These are phyloP conservation scores for Guaruba guarouba DNA, from an alignment of 2,113 vertebrate species.

Conservation along the genomic window DNA sequence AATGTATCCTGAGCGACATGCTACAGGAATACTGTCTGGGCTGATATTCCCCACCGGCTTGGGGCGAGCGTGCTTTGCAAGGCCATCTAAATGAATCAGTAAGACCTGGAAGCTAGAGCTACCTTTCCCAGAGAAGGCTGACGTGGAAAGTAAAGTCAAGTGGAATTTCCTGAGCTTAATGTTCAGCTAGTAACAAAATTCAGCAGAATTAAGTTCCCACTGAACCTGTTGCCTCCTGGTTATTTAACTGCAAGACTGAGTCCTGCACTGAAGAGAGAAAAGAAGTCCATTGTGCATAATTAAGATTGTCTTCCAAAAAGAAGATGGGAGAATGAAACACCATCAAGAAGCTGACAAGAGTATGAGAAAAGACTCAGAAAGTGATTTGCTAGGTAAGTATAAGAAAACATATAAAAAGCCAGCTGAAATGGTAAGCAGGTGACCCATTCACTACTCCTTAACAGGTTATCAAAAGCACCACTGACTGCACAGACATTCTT, in stretches of 20 bases:
- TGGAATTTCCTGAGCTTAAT: not conserved
- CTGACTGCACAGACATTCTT: not conserved
- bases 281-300: not conserved
- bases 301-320: not conserved
- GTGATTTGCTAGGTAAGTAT: not conserved
- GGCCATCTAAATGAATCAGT: not conserved
- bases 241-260: not conserved
- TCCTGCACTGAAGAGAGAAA: not conserved
- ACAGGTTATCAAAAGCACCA: not conserved
- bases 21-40: not conserved
- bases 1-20: accelerated
- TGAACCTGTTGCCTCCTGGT: not conserved
- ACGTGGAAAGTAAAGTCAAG: not conserved
- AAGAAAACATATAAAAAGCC: not conserved
- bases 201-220: not conserved
- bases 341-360: not conserved
- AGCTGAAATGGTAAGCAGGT: not conserved
- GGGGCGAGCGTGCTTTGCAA: not conserved
- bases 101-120: not conserved
- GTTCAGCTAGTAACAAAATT: not conserved
- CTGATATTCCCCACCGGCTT: accelerated
- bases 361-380: not conserved
- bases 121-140: not conserved
- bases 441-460: not conserved
- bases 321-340: not conserved